Conservation (phyloP, 2,113 vertebrate species). For the Notiomystis cincta region DNA sequence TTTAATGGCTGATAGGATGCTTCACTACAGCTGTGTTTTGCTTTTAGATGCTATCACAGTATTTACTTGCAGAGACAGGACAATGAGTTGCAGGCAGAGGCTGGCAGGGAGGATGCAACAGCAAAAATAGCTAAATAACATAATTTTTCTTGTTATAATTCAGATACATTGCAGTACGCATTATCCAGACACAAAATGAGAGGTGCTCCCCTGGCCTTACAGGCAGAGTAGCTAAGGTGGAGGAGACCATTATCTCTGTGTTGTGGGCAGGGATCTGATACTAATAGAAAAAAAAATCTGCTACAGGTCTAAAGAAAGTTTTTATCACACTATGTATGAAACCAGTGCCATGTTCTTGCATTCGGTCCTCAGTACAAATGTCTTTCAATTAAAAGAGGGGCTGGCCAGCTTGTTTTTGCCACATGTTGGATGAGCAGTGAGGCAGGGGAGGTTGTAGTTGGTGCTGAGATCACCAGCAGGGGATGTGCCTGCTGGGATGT, state of each 20-base stretch:
- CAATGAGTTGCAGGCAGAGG: background rate
- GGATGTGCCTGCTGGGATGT: background rate
- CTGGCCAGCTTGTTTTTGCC: background rate
- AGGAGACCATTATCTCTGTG: background rate
- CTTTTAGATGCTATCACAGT: background rate
- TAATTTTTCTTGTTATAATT: conserved; percentile 1
- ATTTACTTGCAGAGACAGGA: background rate
- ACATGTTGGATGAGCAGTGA: background rate
- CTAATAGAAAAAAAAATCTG: background rate
- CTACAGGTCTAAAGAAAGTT: background rate
- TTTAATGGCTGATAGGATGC: background rate
- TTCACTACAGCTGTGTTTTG: conserved; percentile 9
- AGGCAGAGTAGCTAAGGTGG: background rate
- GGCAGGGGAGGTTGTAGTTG: too few species aligned
- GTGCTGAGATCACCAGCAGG: background rate
- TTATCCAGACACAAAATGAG: background rate
- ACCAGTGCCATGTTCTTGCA: background rate
- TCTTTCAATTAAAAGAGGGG: background rate
- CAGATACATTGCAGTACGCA: background rate
- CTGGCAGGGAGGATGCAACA: background rate
- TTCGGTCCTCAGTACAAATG: background rate
- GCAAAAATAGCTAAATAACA: background rate
- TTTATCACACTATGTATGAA: background rate
- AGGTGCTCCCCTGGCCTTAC: background rate
- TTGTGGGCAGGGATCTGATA: background rate